A percentile compares a stretch with the other conserved stretches of the same genome.
These are phyloP conservation scores for Pseudomyrmex sp. DNA, from an alignment of 1,140 invertebrate species.

Conservation along the genomic window DNA sequence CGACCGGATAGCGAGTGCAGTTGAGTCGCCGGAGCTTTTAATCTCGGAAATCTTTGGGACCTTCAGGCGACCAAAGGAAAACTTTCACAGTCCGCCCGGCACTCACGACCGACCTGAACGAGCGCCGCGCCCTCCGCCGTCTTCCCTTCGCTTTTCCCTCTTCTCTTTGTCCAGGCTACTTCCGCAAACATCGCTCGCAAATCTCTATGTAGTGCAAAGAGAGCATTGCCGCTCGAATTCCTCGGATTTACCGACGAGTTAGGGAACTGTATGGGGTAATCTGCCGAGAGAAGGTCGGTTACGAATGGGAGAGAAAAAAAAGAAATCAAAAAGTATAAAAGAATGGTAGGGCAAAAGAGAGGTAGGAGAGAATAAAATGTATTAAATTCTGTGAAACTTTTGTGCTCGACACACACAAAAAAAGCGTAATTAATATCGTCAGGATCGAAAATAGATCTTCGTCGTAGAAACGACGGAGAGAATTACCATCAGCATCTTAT, in stretches of 20 bases:
- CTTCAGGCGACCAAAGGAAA: slow-evolving; percentile 68
- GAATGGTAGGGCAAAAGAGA: no score
- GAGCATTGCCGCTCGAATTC: slow-evolving; percentile 48
- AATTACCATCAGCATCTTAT: background rate
- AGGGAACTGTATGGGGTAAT: slow-evolving; percentile 78
- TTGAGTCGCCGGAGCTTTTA: slow-evolving; percentile 69
- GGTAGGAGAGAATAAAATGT: no score
- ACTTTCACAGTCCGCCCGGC: slow-evolving; percentile 46
- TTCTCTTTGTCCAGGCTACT: slow-evolving; percentile 62
- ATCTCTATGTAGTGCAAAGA: slow-evolving; percentile 71
- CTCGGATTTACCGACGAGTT: slow-evolving; percentile 78
- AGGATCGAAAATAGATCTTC: background rate
- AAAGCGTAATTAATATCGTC: no score
- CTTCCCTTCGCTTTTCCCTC: slow-evolving; percentile 25
- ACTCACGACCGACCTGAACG: slow-evolving; percentile 40
- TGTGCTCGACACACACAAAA: no score
- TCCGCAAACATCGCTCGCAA: slow-evolving; percentile 73
- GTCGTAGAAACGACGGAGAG: background rate
- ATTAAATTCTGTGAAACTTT: no score
- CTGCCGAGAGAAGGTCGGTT: slow-evolving; percentile 61
- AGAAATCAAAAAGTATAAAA: background rate
- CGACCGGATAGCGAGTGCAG: slow-evolving; percentile 20
- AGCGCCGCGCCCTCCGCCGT: slow-evolving; percentile 19
- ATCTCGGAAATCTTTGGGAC: slow-evolving; percentile 71
- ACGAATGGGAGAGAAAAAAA: slow-evolving; percentile 68